Evolutionary conservation across 37 sponge, comb jelly and placozoan species (phyloP).

Genomic region (Geodia barretti): DNA sequence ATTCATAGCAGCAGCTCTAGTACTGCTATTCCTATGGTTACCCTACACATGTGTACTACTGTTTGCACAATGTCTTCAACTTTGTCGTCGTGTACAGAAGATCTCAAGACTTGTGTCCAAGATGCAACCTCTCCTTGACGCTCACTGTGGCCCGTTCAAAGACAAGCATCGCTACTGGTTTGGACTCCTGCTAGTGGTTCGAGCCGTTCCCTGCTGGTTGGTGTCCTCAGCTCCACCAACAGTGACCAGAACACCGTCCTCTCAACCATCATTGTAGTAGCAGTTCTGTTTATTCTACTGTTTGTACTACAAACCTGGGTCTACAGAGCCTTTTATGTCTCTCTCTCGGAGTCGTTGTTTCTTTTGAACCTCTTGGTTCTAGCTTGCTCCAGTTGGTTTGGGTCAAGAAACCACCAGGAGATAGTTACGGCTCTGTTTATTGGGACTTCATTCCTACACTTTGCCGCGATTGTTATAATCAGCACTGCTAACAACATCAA

Average conservation of each 20-base stretch:
- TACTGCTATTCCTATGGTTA: neutral
- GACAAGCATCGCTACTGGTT: slow-evolving; percentile 12
- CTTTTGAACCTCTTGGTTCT: neutral
- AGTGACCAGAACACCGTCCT: neutral
- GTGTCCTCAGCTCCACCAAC: neutral
- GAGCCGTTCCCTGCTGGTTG: neutral
- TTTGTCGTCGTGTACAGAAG: neutral
- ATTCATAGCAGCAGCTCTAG: neutral
- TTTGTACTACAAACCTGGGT: neutral
- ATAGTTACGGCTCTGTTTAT: neutral
- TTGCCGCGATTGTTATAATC: neutral
- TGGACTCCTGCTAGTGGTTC: slow-evolving; percentile 3
- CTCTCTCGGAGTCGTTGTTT: neutral
- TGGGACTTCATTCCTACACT: neutral
- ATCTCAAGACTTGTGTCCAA: neutral
- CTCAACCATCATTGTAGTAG: neutral
- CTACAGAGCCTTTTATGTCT: neutral
- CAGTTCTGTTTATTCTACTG: neutral
- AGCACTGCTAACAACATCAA: neutral
- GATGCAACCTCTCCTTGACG: slow-evolving; percentile 16
- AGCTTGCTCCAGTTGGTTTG: neutral
- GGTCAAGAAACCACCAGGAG: neutral
- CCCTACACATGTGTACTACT: slow-evolving; percentile 16
- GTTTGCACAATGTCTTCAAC: slow-evolving; percentile 9
- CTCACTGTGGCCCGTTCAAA: slow-evolving; percentile 9